Base-by-base conservation (phyloP, 1,140 invertebrate genomes). In the Nephotettix cincticeps region DNA sequence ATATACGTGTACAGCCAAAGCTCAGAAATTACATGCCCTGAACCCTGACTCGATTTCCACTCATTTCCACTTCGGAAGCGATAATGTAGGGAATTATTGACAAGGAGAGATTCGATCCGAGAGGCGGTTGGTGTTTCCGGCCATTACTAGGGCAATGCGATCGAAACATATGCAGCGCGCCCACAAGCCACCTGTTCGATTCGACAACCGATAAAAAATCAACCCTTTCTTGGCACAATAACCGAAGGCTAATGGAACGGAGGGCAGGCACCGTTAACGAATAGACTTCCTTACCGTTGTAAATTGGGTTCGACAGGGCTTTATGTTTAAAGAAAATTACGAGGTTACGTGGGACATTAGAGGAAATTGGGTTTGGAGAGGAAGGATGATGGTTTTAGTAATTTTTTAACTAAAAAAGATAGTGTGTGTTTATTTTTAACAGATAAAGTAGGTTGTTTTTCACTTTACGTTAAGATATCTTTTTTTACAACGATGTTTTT, bases 201-300 rank as follows among this genome's bases (percentile, higher is more conserved):
- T 61, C 56, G 56, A 32, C 40, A 61, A 43, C 45, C 69, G 58
- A 70, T 70, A 70, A 70, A 70, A 70, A 70, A 70, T 70, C 69
- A 70, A 70, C 69, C 69, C 69, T 70, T 70, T 70, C 69, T 45
- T 47, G 54, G 30, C n/a, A 27, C 51, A 32, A 70, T 58, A 70
- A 70, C 68, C 58, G 58, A 70, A 58, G 25, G 32, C 54, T 70
- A 70, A 70, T 70, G 69, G 69, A 70, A 19, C 68, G 29, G n/a
- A 19, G 56, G 63, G 63, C 28, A 67, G 45, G 45, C 27, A 17
- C 32, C 64, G 64, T 67, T 43, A 67, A 25, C 56, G 23, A 54
- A 54, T 54, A 54, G 47, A 21, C 21, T 23, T 25, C 4, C 25
- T 13, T 28, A 11, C 56, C 21, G 4, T 14, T 25, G 25, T 28